Base-by-base conservation (phyloP, 2,113 vertebrate genomes). In the Triplophysa tibetana region DNA sequence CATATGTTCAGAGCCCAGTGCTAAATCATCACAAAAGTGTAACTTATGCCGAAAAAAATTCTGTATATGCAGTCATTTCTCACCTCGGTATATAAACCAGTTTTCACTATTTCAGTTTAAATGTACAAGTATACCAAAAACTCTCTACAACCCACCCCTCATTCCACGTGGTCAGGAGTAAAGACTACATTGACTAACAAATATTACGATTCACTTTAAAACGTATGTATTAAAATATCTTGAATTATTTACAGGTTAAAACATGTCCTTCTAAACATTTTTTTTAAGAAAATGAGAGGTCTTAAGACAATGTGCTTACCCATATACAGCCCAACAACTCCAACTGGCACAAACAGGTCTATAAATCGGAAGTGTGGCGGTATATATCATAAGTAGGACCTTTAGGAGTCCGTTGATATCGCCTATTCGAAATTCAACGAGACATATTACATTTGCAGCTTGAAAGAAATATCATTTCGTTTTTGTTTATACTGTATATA, bases 1-100 rank as follows among this genome's bases (percentile, higher is more conserved):
- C 82, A 84, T 68, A 56, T 21, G 8, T 4, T 84, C 82, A 77
- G 82, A 84, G 82, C 82, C 82, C 82, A 84, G 82, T 84, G 82
- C 82, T 65, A 80, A 74, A 24, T 50, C 82, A 84, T 84, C 82
- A 84, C 45, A 12, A 74, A 79, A 84, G 75, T 17, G 5, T 7
- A 50, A 33, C 33, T 69, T 2, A 45, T 14, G 2, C 29, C 3
- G 24, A 17, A 14, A 70, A 13, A 5, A 2, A 17, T n/a, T 26
- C 14, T 23, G 66, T 2, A 2, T 12, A n/a, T 0, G 1, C 10
- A 48, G 10, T 45, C 29, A 23, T 41, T 38, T 29, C 73, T 77
- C 45, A 70, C 62, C 75, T 56, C 12, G 7, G 19, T 11, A 2
- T n/a, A n/a, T 7, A 8, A 6, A 38, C 6, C 33, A 38, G 33